Base-by-base conservation (phyloP, 2,797 vertebrate species). In the Chromis chromis region DNA sequence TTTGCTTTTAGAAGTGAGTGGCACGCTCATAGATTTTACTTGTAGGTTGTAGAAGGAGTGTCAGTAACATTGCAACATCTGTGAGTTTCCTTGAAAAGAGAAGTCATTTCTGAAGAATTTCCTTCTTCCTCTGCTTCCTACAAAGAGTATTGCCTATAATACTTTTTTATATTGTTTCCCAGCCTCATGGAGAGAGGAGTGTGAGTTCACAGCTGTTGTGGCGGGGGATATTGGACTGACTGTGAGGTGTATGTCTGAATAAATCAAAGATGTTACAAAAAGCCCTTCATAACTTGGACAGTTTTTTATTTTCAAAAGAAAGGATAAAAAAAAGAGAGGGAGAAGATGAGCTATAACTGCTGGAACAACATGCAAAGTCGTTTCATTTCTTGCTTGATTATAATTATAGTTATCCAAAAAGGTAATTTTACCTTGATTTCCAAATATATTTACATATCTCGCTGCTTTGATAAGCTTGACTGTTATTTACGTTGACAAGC, bases 181-280 rank as follows among this genome's bases (percentile, higher is more conserved):
- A 60, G 60, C 58, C 33, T 68, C 56, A 57, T 44, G 33, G 42
- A 60, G 40, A 80, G 54, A 56, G 46, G 56, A 72, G 70, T 53
- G 33, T 31, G 24, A 68, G 67, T 76, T 83, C 62, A 83, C 28
- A 62, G 55, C 59, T 68, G 40, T 27, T 70, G 57, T 78, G 36
- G 60, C 59, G 24, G 58, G 48, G 12, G 62, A 80, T 70, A 49
- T 67, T 46, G 62, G 61, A 72, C 61, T 39, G 70, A 70, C 61
- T 57, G 60, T 57, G 17, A 70, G 46, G 31, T 58, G 21, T 28
- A 24, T 65, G 50, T 28, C 48, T 50, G 31, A 66, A 65, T 62
- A 74, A 66, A 82, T 75, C 46, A 60, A 58, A 82, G 39, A 61
- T 69, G 27, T 60, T 72, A 21, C 70, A 71, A 59, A 73, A 24